A percentile compares a stretch with the other conserved stretches of the same genome.
These are phyloP conservation scores for Leptothorax acervorum DNA, from an alignment of 2,888 invertebrate genomes.

Conservation along the genomic window DNA sequence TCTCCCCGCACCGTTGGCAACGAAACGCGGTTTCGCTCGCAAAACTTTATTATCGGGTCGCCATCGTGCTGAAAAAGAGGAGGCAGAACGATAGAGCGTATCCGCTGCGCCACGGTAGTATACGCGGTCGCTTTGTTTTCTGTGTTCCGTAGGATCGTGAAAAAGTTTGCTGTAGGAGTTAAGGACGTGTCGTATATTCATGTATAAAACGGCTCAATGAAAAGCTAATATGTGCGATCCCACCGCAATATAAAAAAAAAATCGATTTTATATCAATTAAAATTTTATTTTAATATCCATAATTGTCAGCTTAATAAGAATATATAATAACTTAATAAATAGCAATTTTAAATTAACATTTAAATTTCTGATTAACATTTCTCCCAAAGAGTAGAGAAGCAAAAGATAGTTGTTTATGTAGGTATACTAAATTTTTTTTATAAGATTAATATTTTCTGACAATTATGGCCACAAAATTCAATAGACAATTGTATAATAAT, in stretches of 20 bases:
- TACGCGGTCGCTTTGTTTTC: slow-evolving; percentile 28
- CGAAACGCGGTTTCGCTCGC: slow-evolving; percentile 38
- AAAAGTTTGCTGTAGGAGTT: slow-evolving; percentile 36
- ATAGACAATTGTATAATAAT: not conserved
- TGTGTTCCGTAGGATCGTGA: slow-evolving; percentile 17
- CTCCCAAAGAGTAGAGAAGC: not conserved
- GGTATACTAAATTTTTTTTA: not conserved
- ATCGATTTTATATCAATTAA: not conserved
- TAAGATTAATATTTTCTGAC: not conserved
- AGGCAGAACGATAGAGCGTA: slow-evolving; percentile 27
- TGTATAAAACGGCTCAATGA: slow-evolving; percentile 17
- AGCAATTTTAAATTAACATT: not conserved
- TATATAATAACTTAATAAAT: not conserved
- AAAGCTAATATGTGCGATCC: slow-evolving; percentile 31
- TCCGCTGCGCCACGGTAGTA: slow-evolving; percentile 20
- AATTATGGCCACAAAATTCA: not conserved
- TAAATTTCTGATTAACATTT: not conserved
- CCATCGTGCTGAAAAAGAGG: slow-evolving; percentile 31
- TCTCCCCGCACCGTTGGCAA: slow-evolving; percentile 29
- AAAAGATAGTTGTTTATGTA: not conserved
- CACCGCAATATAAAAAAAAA: not conserved
- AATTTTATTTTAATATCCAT: not conserved
- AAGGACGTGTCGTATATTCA: slow-evolving; percentile 24
- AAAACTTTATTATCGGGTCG: slow-evolving; percentile 50
- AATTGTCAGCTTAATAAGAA: not conserved